A percentile compares a stretch with the other conserved stretches of the same genome.
phyloP scores from a whole-genome alignment of 2,888 invertebrate genomes.

The Pimpla rufipes region DNA sequence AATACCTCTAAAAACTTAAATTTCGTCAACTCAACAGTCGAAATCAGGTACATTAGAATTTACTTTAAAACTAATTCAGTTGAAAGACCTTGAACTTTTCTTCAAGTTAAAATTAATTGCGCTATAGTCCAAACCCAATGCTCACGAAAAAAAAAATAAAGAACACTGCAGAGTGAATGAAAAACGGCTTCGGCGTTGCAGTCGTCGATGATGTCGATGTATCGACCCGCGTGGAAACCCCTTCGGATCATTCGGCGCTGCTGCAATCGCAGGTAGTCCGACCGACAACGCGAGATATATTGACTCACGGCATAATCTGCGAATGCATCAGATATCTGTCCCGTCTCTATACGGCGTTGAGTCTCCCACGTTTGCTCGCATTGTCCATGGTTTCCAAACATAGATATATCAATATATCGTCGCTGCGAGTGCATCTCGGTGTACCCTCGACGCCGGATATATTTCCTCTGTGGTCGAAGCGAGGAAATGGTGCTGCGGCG shows the following conservation, averaged over 20 bases:
- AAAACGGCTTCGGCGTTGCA: too few relatives aligned
- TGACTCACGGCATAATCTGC: constrained; percentile 1
- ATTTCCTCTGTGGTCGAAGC: constrained; percentile 14
- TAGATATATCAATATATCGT: constrained; percentile 12
- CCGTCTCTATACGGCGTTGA: not conserved
- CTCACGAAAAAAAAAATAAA: too few relatives aligned
- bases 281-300: not conserved
- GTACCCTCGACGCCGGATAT: not conserved
- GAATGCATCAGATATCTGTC: constrained; percentile 17
- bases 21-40: too few relatives aligned
- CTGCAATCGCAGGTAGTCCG: not conserved
- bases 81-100: too few relatives aligned
- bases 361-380: constrained; percentile 7
- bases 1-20: too few relatives aligned
- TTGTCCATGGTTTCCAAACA: not conserved
- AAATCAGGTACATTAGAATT: too few relatives aligned
- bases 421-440: not conserved
- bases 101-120: too few relatives aligned
- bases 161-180: too few relatives aligned
- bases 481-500: not conserved
- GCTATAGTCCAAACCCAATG: too few relatives aligned
- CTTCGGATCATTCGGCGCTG: not conserved
- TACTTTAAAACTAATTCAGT: too few relatives aligned
- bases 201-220: not conserved
- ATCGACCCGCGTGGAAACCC: not conserved